Base-by-base conservation (phyloP, 2,113 vertebrate species). In the Vicugna pacos region DNA sequence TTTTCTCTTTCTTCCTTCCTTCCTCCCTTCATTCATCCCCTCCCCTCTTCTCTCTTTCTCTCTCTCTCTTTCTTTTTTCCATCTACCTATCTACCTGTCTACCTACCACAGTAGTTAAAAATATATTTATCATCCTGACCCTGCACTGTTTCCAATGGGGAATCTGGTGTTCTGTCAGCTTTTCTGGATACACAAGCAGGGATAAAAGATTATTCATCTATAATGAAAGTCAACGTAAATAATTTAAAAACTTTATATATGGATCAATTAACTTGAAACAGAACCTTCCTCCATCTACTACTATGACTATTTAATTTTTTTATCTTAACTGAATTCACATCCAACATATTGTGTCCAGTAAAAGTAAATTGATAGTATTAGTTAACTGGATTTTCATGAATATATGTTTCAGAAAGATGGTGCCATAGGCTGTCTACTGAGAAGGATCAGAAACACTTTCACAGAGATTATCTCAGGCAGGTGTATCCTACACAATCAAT, bases 161-260 rank as follows among this genome's bases (percentile, higher is more conserved):
- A 79, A 10, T 4, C 56, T 72, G n/a, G 10, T 11, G 19, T 58
- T 82, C 24, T 56, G 4, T 30, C 32, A 24, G 26, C 32, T 8
- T 64, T 67, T 94, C 3, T n/a, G 15, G 38, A 67, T 79, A 64
- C 2, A 8, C 14, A 92, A 46, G 30, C 19, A 77, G 26, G 60
- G 30, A 52, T 54, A 84, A 64, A 81, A 46, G 72, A 75, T 81
- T 24, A 48, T 32, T 8, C 42, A 77, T n/a, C 7, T 24, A 65
- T 79, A 75, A n/a, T 32, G 24, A 64, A 48, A 72, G 52, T 77
- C 56, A 89, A 9, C 75, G 9, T 38, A 80, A 86, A 19, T 80
- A 35, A 94, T 76, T 96, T 13, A 46, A 89, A 91, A 62, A 16
- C 42, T 76, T 70, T 42, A 52, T 35, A 26, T 20, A n/a, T 62